Evolutionary conservation across 2,888 invertebrate species (phyloP).

Genomic region (Alviniconcha strummeri): DNA sequence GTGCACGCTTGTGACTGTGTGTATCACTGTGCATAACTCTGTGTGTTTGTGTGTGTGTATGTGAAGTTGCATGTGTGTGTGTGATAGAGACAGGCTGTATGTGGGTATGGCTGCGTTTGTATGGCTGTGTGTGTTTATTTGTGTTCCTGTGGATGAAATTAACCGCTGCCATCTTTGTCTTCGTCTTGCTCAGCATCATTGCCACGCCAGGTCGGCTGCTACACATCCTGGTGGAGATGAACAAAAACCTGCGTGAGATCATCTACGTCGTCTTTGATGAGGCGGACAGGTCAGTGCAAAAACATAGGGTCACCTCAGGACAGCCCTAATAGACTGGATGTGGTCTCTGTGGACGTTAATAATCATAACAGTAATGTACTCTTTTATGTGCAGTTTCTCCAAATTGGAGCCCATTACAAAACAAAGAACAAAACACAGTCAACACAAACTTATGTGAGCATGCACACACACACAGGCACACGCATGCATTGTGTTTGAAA

Average conservation of each 20-base stretch:
- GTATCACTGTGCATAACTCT: not conserved
- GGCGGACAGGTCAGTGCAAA: conserved; percentile 85
- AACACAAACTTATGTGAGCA: too few species aligned
- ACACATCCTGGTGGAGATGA: conserved; percentile 98
- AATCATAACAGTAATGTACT: too few species aligned
- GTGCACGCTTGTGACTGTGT: not conserved
- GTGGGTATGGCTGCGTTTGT: not conserved
- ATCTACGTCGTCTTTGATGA: conserved; percentile 98
- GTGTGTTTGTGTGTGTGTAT: not conserved
- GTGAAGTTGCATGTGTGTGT: not conserved
- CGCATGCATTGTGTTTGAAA: too few species aligned
- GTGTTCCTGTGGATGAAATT: too few species aligned
- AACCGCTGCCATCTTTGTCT: too few species aligned
- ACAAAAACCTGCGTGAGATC: conserved; percentile 88
- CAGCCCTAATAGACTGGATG: too few species aligned
- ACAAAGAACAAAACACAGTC: too few species aligned
- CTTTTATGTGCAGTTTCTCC: too few species aligned
- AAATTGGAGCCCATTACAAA: too few species aligned
- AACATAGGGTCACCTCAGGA: too few species aligned
- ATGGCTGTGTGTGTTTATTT: not conserved
- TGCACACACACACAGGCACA: too few species aligned
- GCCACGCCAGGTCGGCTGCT: conserved; percentile 98
- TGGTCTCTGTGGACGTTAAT: too few species aligned
- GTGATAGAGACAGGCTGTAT: not conserved
- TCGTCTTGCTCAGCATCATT: conserved; percentile 79